Evolutionary conservation across 1,140 invertebrate species (phyloP).

Genomic region (Vanessa atalanta): DNA sequence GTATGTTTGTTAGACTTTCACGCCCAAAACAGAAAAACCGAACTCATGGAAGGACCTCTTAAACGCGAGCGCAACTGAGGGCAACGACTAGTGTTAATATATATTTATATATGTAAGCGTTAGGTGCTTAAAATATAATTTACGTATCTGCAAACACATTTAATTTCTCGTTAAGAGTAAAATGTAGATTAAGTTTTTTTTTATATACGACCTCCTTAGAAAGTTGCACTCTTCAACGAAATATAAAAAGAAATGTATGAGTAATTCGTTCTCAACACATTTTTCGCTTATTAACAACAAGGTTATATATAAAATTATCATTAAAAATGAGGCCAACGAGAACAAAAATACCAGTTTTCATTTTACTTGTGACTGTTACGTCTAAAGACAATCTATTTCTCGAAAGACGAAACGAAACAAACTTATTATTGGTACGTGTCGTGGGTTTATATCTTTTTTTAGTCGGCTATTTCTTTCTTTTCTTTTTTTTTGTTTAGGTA

Average conservation of each 20-base stretch:
- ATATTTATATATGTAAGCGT: no score
- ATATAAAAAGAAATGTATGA: constrained; percentile 7
- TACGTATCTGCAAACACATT: not conserved
- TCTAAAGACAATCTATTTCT: not conserved
- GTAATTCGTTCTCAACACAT: not conserved
- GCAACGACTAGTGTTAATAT: no score
- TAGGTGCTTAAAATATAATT: not conserved
- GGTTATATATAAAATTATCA: not conserved
- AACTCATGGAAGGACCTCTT: no score
- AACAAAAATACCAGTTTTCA: not conserved
- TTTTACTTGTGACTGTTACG: not conserved
- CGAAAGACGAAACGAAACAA: not conserved
- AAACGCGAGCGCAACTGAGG: no score
- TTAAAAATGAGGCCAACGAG: not conserved
- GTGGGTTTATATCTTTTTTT: no score
- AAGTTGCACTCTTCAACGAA: not conserved
- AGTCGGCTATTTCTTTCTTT: no score
- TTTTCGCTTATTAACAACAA: not conserved
- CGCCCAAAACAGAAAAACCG: no score
- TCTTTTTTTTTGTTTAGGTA: no score
- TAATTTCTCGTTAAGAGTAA: not conserved
- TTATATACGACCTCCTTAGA: not conserved
- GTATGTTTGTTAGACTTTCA: no score
- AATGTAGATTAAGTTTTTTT: not conserved
- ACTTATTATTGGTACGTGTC: no score